Base-by-base conservation (phyloP, 2,888 invertebrate genomes). In the Acleris holmiana region DNA sequence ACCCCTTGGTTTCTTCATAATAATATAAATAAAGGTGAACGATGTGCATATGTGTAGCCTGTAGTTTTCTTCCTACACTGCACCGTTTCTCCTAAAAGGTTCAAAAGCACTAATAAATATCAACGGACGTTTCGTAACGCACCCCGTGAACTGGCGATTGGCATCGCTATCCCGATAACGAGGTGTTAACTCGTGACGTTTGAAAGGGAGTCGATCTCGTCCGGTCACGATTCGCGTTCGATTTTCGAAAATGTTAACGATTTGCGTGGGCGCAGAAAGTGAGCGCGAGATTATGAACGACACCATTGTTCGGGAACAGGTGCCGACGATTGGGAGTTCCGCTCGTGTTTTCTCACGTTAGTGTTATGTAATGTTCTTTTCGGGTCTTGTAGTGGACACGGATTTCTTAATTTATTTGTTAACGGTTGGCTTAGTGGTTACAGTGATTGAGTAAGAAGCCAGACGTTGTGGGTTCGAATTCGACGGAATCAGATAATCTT, bases 171-270 rank as follows among this genome's bases (percentile, higher is more conserved):
- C 59, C 65, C 49, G 65, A 65, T 65, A 64, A 64, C 64, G 48
- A 64, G 65, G 58, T 57, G 62, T 57, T 66, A 54, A 71, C 73
- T 86, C 89, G 88, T 88, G 88, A 86, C 83, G 78, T 73, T 83
- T 69, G 85, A 88, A 86, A 88, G 87, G 85, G 83, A 88, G 76
- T 76, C 74, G 74, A 82, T 82, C 77, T 77, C 71, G 77, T 76
- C 76, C 73, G 74, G 89, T 90, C 90, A 89, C 90, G 90, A 89
- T 77, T 79, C 79, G 75, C 77, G 81, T 78, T 82, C 83, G 82
- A 80, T 85, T 84, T 82, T 82, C 81, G 79, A 81, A 87, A 88
- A 88, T 87, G 88, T 84, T 88, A 87, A 86, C 87, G 74, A 84
- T 83, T 68, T 77, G 75, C 77, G 74, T 76, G 67, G 75, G 75